Percentiles rank a stretch among this genome's conserved stretches.
phyloP scores from a whole-genome alignment of 2,113 vertebrate species.

The Bambusicola thoracicus region DNA sequence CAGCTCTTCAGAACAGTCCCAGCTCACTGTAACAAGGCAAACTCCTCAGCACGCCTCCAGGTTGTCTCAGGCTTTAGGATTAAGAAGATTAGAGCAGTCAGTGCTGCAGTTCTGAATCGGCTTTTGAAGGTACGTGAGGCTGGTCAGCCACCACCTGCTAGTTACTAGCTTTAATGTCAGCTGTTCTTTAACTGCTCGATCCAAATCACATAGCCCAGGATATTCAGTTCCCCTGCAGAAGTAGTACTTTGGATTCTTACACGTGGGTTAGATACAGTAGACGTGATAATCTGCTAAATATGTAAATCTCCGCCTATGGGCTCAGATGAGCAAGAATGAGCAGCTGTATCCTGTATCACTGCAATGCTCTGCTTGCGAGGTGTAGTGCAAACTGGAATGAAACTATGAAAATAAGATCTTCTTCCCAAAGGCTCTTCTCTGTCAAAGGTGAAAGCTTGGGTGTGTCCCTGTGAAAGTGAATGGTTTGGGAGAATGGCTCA shows the following conservation, averaged over 20 bases:
- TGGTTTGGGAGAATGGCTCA: not conserved
- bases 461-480: not conserved
- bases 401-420: not conserved
- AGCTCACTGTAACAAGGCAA: not conserved
- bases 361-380: not conserved
- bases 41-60: rapidly evolving
- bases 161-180: rapidly evolving
- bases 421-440: not conserved
- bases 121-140: not conserved
- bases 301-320: not conserved
- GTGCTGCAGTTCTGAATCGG: not conserved
- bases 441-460: not conserved
- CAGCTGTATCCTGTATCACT: not conserved
- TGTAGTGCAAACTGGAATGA: not conserved
- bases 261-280: rapidly evolving
- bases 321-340: not conserved
- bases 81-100: not conserved
- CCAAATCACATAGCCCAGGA: rapidly evolving
- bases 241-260: not conserved
- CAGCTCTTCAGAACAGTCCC: not conserved
- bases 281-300: not conserved
- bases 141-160: not conserved
- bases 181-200: not conserved
- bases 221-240: not conserved
- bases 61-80: not conserved